phyloP scores from a whole-genome alignment of 2,113 vertebrate species.

The Podilymbus podiceps region DNA sequence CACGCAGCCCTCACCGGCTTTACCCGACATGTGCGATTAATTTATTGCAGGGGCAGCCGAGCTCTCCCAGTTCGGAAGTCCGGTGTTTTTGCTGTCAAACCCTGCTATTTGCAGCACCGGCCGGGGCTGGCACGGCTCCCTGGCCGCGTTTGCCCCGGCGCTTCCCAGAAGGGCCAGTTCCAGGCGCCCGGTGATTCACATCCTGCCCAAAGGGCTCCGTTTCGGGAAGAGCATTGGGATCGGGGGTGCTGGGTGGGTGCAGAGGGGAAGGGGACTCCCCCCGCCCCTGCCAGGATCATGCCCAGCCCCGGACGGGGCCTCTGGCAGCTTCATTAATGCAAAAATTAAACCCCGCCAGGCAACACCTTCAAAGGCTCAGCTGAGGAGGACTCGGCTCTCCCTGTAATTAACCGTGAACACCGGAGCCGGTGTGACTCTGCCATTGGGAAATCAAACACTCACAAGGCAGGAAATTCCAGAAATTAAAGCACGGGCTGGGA shows the following conservation, averaged over 20 bases:
- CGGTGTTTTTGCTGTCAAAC: background rate
- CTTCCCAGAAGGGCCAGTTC: constrained; percentile 2
- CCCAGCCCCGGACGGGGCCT: background rate
- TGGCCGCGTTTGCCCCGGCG: background rate
- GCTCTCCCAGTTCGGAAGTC: constrained; percentile 27
- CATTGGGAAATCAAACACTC: constrained; percentile 39
- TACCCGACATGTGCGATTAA: background rate
- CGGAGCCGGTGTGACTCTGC: background rate
- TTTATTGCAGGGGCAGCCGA: background rate
- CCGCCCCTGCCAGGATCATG: background rate
- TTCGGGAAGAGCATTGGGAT: background rate
- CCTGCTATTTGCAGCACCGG: background rate
- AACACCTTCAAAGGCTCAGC: constrained; percentile 13
- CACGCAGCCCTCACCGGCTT: accelerated
- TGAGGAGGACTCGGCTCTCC: background rate
- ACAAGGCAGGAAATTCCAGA: constrained; percentile 62
- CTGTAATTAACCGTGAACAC: constrained; percentile 29
- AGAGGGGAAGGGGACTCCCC: background rate
- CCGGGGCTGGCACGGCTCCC: background rate
- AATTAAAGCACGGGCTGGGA: background rate
- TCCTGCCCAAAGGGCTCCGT: background rate
- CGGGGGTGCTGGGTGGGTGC: background rate
- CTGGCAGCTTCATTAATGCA: background rate
- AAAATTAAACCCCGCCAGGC: background rate
- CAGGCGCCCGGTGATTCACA: constrained; percentile 43